These are phyloP conservation scores for Eupithecia inturbata DNA, from an alignment of 2,888 invertebrate species.

Conservation along the genomic window DNA sequence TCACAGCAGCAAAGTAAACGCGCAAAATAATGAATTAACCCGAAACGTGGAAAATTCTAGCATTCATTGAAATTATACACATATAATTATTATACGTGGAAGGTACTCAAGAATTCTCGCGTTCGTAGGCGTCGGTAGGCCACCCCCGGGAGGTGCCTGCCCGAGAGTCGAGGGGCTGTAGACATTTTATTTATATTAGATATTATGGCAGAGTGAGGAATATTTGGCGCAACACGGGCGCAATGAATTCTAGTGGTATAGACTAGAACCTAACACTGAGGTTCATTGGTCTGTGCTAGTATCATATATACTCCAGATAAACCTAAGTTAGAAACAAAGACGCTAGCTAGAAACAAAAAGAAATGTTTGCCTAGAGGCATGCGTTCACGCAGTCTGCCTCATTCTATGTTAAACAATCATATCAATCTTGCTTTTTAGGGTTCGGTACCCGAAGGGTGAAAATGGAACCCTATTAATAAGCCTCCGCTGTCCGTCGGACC, in stretches of 20 bases:
- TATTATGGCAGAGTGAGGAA: not conserved
- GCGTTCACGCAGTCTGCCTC: no score
- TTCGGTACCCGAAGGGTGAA: no score
- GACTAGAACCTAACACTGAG: no score
- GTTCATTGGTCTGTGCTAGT: no score
- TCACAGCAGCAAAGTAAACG: conserved; percentile 11
- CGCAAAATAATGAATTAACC: conserved; percentile 19
- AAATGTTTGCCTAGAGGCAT: no score
- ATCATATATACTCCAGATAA: not conserved
- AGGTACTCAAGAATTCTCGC: conserved; percentile 48
- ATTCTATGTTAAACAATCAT: no score
- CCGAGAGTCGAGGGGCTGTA: not conserved
- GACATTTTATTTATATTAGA: conserved; percentile 1
- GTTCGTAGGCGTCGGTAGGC: conserved; percentile 43
- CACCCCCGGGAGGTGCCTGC: not conserved
- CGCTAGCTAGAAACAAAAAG: not conserved
- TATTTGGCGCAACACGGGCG: not conserved
- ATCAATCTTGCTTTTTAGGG: no score
- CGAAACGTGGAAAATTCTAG: conserved; percentile 25
- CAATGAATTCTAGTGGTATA: not conserved
- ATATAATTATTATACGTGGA: conserved; percentile 44
- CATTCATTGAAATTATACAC: conserved; percentile 41
- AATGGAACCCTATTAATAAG: no score
- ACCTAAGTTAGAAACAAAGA: not conserved
- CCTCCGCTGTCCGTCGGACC: no score